Evolutionary conservation across 2,113 vertebrate species (phyloP), one percentile per base, ranked within the genome.

Genomic region (Pteropus alecto): DNA sequence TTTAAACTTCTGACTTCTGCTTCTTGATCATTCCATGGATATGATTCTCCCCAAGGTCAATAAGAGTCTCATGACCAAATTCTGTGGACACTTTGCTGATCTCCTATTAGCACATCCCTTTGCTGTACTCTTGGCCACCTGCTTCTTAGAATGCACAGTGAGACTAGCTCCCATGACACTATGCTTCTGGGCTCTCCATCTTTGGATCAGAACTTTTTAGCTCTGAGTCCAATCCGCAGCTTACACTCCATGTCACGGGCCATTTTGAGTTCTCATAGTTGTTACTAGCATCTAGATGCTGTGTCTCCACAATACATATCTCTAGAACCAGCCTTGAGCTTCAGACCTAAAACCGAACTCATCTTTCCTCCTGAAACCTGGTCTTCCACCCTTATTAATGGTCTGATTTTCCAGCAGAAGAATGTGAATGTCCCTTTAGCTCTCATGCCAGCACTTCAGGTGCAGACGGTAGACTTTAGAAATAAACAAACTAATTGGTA

Each of bases 341-440:
- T 90, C 76, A 79, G 21, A 35, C n/a, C 65, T 70, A 35, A 95
- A 46, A 15, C 33, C 15, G 26, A 73, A 73, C 33, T 76, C 58
- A n/a, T 48, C 63, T 83, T 78, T 92, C 48, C 33, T 82, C 48
- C 60, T 61, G 63, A 65, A 1, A 16, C 30, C n/a, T 7, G 56
- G 26, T 54, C n/a, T 90, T 68, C n/a, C 0, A 2, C 15, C 30
- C 48, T 74, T 8, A 3, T 15, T 26, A 70, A 58, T 16, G 28
- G 63, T 61, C 35, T 79, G 10, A 1, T 63, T 76, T 87, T 83
- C 61, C 30, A 81, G 73, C 61, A 78, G 68, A 82, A 68, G 85
- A 63, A 15, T 2, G 3, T 41, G 48, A 48, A 46, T 0, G 0
- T 21, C 35, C 68, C 61, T 21, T 74, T 7, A 7, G 19, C 0